These are phyloP conservation scores for Lypha dubia DNA, from an alignment of 2,888 invertebrate species.

Conservation along the genomic window DNA sequence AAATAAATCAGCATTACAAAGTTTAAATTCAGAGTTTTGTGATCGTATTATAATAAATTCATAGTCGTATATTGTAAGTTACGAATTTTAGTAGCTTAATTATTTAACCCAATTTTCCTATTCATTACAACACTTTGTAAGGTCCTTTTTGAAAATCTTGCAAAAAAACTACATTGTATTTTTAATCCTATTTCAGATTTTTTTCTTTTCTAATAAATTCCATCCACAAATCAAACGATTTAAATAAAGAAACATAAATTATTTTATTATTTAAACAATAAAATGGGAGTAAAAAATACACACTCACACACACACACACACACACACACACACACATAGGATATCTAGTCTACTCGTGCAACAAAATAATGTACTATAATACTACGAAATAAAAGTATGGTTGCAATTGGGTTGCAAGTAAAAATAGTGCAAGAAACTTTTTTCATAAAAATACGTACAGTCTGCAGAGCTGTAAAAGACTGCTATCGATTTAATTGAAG, in stretches of 20 bases:
- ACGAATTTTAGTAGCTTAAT: no score
- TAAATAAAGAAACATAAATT: slow-evolving; percentile 60
- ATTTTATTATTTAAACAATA: slow-evolving; percentile 66
- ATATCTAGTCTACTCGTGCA: slow-evolving; percentile 14
- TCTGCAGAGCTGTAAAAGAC: no score
- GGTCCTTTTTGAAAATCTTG: neutral
- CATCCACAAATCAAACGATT: slow-evolving; percentile 65
- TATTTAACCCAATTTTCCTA: neutral
- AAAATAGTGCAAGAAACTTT: slow-evolving; percentile 75
- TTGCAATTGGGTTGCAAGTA: neutral
- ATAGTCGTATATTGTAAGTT: no score
- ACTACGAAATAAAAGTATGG: neutral
- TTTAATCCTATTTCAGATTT: slow-evolving; percentile 5
- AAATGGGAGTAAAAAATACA: slow-evolving; percentile 11
- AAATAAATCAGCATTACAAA: no score
- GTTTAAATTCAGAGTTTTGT: no score
- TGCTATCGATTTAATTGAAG: no score
- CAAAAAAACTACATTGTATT: neutral
- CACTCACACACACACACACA: no score
- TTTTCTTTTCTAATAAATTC: slow-evolving; percentile 36
- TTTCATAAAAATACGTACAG: slow-evolving; percentile 82
- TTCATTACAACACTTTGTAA: neutral
- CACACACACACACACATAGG: no score
- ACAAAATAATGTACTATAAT: slow-evolving; percentile 47
- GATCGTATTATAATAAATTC: no score